Evolutionary conservation across 1,140 invertebrate genomes (phyloP), one percentile per base, ranked within the genome.

Genomic region (Caerostris darwini): DNA sequence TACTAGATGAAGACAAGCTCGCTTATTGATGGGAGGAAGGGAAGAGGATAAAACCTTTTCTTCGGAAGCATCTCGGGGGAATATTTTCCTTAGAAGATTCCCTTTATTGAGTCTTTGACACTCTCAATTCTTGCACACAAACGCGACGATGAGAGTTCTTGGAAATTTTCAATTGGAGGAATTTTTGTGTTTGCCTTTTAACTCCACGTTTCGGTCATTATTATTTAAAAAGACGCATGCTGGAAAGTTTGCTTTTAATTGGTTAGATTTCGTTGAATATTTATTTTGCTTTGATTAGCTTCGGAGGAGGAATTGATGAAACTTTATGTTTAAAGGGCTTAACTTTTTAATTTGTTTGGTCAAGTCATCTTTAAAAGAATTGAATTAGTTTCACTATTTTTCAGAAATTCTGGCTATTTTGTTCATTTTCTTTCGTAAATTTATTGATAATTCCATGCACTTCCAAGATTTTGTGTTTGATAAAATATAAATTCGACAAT

Each of bases 21-120:
- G 71, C 34, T 77, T 77, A 77, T 77, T 77, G 71, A 77, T 77
- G 71, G 53, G 71, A 34, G 34, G 71, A 77, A 50, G 71, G 71
- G 50, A 50, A 34, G 61, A 67, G 61, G 34, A 77, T 53, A 50
- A 53, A 50, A 50, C 71, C 71, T 50, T 77, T 77, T 53, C 71
- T 77, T 50, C 71, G 19, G 34, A 10, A 50, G 8, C 19, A 34
- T 77, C 71, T 77, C 71, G 2, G 53, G 69, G 71, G 71, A 77
- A 77, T 77, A 77, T 50, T 77, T 77, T 34, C 34, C 34, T 34
- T 50, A 77, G 71, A 77, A 77, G 71, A 77, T 50, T 53, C 8
- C 71, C 34, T 77, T 77, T 77, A 77, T 53, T 77, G 71, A 77
- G 71, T 77, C 71, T 77, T 53, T 77, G 53, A 53, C 71, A 14